Percentiles rank a stretch among this genome's conserved stretches.
These are phyloP conservation scores for Ctenosaura bakeri DNA, from an alignment of 2,797 vertebrate species.

Conservation along the genomic window DNA sequence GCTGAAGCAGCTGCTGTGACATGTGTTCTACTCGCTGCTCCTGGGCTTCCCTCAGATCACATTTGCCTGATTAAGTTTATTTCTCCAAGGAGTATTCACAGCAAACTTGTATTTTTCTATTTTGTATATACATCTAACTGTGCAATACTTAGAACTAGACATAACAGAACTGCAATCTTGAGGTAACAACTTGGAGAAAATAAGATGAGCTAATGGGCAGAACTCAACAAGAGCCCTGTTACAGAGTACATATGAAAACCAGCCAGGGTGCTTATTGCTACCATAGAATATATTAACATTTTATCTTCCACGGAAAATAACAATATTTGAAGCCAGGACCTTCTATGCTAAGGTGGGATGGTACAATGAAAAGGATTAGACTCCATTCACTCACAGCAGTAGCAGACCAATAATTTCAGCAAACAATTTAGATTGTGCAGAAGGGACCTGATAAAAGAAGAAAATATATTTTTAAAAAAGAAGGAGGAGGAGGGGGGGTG, in stretches of 20 bases:
- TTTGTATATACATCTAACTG: background rate
- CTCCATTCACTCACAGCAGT: background rate
- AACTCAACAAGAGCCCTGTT: background rate
- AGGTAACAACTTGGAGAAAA: background rate
- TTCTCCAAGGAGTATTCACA: constrained; percentile 7
- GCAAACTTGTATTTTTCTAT: background rate
- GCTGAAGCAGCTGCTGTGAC: constrained; percentile 11
- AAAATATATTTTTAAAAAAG: no score
- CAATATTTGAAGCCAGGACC: background rate
- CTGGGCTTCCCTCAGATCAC: background rate
- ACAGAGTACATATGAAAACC: background rate
- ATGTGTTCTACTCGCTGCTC: background rate
- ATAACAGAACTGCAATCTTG: background rate
- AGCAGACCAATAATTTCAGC: background rate
- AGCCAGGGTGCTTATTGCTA: background rate
- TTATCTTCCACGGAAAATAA: background rate
- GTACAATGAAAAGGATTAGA: background rate
- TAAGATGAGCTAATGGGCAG: background rate
- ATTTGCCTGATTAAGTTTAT: background rate
- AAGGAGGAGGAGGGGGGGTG: no score
- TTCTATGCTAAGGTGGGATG: background rate
- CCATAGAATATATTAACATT: background rate
- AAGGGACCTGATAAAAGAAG: no score
- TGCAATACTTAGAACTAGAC: background rate
- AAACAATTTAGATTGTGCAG: background rate